Base-by-base conservation (phyloP, 2,888 invertebrate species). In the Melitaea athalia region DNA sequence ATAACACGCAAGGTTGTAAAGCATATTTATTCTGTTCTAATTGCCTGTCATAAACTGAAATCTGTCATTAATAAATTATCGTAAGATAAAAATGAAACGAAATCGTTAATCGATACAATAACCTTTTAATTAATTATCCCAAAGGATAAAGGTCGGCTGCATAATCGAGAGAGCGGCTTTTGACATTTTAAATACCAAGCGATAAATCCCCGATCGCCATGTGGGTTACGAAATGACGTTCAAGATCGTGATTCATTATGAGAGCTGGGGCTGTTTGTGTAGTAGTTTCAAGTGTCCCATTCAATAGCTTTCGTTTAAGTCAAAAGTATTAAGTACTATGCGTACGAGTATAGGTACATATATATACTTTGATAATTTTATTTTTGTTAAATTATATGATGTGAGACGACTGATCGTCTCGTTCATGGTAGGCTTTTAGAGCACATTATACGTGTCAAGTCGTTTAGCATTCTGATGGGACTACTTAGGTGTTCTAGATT, bases 401-500 rank as follows among this genome's bases (percentile, higher is more conserved):
- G 14, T 43, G 8, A 53, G 60, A 43, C 60, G 45, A 60, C 53
- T 33, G n/a, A 43, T 43, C 1, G 31, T 55, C 33, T 31, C 53
- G 53, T 33, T 14, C 33, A 52, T 11, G 57, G 12, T 17, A 10
- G 33, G 17, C 31, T 65, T 49, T 60, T 50, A 15, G n/a, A 24
- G 24, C 59, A 43, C 24, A 64, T 33, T 65, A 59, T 50, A 65
- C 65, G 53, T 65, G 65, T 65, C 60, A 65, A 67, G 61, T 50
- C 59, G 64, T 67, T 72, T 64, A 66, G 53, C 59, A 59, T 67
- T 65, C 69, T 71, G 72, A 68, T 70, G 67, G 65, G 62, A 71
- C 64, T 64, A 61, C 60, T 71, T 60, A 69, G 68, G 65, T 70
- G 71, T 67, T 75, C 69, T 74, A 68, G 71, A 75, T 72, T 65